Base-by-base conservation (phyloP, 2,797 vertebrate genomes). In the Botia kubotai region DNA sequence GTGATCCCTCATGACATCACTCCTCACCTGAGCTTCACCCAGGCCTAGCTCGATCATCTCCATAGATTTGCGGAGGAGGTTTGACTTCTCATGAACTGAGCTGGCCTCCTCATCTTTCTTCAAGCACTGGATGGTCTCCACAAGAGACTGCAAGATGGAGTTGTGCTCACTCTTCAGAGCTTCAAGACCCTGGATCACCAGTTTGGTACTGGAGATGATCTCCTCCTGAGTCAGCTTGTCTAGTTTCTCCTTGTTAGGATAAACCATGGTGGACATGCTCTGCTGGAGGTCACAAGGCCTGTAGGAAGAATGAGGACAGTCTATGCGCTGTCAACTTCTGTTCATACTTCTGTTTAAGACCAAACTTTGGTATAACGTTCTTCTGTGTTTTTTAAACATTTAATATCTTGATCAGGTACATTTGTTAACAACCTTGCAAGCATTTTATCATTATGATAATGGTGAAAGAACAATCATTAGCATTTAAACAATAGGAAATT, bases 11-110 rank as follows among this genome's bases (percentile, higher is more conserved):
- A 46, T 46, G 43, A 46, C 1, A 11, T 46, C 43, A 46, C 43
- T 11, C 43, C 90, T 92, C 82, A 99, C 98, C 96, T 99, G 97
- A 67, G 97, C 98, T 89, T 99, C 97, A 71, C 97, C 97, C 6
- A 99, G 95, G 0, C 98, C 98, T 82, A 99, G 92, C 81, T 99
- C 97, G 4, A 99, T 99, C 96, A 98, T 99, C 89, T 99, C 98
- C 93, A 99, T 96, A 0, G 97, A 98, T 65, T 96, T 97, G 86
- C 96, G 95, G 62, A 99, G 96, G 76, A 98, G 92, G 87, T 95
- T 96, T 86, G 97, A 97, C 89, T 99, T 99, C 92, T 99, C 97
- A 0, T 98, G 97, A 65, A 99, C 97, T 0, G 98, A 92, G 84
- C 96, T 94, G 86, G 94, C 93, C 88, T 95, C 95, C 76, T 95